A percentile compares a stretch with the other conserved stretches of the same genome.
Evolutionary conservation across 2,888 invertebrate genomes (phyloP).

Genomic region (Eupithecia insigniata): DNA sequence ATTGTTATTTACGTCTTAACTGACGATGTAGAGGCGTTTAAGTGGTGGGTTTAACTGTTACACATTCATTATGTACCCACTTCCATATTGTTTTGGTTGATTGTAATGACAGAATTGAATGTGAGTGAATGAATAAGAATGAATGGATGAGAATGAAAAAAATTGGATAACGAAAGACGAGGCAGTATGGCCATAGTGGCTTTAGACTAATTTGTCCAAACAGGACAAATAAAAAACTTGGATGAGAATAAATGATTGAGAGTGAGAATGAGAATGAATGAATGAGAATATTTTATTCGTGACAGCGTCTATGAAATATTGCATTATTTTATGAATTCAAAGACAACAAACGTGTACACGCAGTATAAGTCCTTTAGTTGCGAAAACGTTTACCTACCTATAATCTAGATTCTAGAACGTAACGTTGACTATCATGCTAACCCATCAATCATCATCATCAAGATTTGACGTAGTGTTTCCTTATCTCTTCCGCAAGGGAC

Average conservation of each 20-base stretch:
- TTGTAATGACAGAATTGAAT: not conserved
- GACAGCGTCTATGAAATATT: too few relatives aligned
- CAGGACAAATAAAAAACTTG: too few relatives aligned
- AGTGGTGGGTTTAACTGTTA: slow-evolving; percentile 16
- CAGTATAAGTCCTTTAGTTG: not conserved
- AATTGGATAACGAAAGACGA: too few relatives aligned
- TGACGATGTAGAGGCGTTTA: slow-evolving; percentile 11
- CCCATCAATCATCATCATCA: slow-evolving; percentile 3
- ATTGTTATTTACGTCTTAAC: slow-evolving; percentile 21
- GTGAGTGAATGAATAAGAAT: too few relatives aligned
- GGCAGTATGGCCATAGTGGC: too few relatives aligned
- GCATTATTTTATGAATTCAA: too few relatives aligned
- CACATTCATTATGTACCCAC: not conserved
- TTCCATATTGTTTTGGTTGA: slow-evolving; percentile 7
- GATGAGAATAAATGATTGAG: too few relatives aligned
- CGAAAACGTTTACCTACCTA: not conserved
- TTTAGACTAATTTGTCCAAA: too few relatives aligned
- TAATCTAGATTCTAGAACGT: not conserved
- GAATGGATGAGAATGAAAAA: too few relatives aligned
- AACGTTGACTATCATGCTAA: not conserved
- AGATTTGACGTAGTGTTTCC: slow-evolving; percentile 9
- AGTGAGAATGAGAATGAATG: too few relatives aligned
- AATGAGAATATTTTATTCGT: too few relatives aligned
- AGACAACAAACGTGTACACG: not conserved
- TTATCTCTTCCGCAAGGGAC: slow-evolving; percentile 25